Evolutionary conservation across 2,113 vertebrate genomes (phyloP).

Genomic region (Petaurus breviceps): DNA sequence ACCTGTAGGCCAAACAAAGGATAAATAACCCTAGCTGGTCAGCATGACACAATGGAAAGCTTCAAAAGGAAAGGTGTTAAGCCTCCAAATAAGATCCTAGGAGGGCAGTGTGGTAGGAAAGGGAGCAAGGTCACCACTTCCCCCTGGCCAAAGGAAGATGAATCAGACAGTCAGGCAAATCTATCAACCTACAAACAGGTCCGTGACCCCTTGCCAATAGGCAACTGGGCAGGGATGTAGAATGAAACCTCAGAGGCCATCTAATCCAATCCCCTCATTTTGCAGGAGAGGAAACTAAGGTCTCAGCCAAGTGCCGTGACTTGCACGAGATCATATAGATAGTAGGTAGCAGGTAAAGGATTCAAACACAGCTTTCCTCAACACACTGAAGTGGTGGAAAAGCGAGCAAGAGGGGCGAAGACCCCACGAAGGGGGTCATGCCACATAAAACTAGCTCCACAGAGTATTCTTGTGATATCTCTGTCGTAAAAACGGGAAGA

Average conservation of each 20-base stretch:
- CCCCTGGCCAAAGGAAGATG: conserved; percentile 10
- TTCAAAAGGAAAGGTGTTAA: conserved; percentile 9
- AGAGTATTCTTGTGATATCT: not conserved
- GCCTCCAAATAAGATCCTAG: conserved; percentile 14
- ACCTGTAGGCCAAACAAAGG: conserved; percentile 35
- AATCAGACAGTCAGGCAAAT: conserved; percentile 7
- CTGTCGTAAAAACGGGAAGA: conserved; percentile 5
- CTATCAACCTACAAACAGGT: not conserved
- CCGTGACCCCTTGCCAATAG: conserved; percentile 23
- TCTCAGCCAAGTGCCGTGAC: conserved; percentile 1
- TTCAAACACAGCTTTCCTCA: conserved; percentile 17
- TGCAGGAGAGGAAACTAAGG: conserved; percentile 36
- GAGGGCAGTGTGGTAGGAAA: conserved; percentile 2
- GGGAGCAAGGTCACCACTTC: conserved; percentile 38
- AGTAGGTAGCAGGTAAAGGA: not conserved
- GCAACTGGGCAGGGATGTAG: conserved; percentile 8
- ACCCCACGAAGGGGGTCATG: not conserved
- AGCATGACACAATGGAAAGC: conserved; percentile 43
- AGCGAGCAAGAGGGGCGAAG: not conserved
- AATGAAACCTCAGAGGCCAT: conserved; percentile 14
- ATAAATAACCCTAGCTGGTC: conserved; percentile 26
- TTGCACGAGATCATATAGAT: not conserved
- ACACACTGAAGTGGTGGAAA: not conserved
- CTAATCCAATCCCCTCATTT: conserved; percentile 23
- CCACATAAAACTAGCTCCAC: not conserved